These are phyloP conservation scores for Apodemia duryi DNA, from an alignment of 2,888 invertebrate genomes.

Conservation along the genomic window DNA sequence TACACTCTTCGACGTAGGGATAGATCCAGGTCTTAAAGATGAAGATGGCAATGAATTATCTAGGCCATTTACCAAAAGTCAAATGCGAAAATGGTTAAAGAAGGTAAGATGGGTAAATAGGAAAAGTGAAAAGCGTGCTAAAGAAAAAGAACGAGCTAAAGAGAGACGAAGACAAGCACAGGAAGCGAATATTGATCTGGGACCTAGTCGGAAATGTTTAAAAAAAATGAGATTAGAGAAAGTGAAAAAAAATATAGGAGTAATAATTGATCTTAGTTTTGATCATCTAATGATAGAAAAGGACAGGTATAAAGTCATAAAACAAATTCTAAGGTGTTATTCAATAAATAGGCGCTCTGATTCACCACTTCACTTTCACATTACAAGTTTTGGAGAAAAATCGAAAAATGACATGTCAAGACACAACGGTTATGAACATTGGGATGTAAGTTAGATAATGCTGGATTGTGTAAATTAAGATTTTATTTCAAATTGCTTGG, in stretches of 20 bases:
- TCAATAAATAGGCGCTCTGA: slow-evolving; percentile 91
- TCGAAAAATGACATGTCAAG: slow-evolving; percentile 86
- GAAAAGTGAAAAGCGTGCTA: slow-evolving; percentile 84
- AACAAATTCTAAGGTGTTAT: slow-evolving; percentile 94
- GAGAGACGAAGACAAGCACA: slow-evolving; percentile 84
- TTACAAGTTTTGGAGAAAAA: slow-evolving; percentile 88
- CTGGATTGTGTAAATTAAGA: no score
- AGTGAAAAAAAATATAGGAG: slow-evolving; percentile 82
- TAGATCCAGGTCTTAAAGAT: slow-evolving; percentile 70
- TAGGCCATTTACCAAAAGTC: slow-evolving; percentile 79
- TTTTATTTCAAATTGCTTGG: slow-evolving; percentile 4
- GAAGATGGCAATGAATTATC: slow-evolving; percentile 64
- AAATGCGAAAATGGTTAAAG: slow-evolving; percentile 83
- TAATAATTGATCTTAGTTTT: slow-evolving; percentile 94
- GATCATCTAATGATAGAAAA: slow-evolving; percentile 94
- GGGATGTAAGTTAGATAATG: slow-evolving; percentile 86
- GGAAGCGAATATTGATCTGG: slow-evolving; percentile 84
- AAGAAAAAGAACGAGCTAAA: slow-evolving; percentile 85
- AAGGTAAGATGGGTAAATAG: slow-evolving; percentile 85
- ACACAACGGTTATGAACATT: slow-evolving; percentile 93
- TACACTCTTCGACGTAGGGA: slow-evolving; percentile 59
- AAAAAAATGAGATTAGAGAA: slow-evolving; percentile 85
- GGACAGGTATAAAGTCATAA: slow-evolving; percentile 92
- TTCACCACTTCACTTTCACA: slow-evolving; percentile 89
- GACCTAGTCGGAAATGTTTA: slow-evolving; percentile 89